Evolutionary conservation across 2,113 vertebrate genomes (phyloP).

Genomic region (Nettapus auritus): DNA sequence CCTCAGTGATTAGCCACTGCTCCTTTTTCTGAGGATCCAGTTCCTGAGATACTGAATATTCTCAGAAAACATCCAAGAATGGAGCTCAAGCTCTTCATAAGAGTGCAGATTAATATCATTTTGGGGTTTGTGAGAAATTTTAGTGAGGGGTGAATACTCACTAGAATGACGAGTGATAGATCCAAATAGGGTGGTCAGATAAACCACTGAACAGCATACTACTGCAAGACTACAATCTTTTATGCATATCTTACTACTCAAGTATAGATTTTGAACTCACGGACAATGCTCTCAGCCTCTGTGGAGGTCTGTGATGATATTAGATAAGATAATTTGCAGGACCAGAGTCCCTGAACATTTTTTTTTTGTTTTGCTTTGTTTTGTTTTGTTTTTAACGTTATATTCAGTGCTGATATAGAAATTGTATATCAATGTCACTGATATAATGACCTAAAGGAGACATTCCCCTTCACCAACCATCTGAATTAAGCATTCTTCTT

Average conservation of each 20-base stretch:
- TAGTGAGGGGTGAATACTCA: not conserved
- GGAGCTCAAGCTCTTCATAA: not conserved
- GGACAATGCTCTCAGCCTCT: not conserved
- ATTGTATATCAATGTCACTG: not conserved
- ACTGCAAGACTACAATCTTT: not conserved
- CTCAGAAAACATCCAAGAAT: not conserved
- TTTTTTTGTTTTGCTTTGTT: no score
- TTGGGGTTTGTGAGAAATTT: not conserved
- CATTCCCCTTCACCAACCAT: not conserved
- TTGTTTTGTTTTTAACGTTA: not conserved
- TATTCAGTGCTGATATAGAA: rapidly evolving
- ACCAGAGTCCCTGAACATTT: not conserved
- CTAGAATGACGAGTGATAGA: not conserved
- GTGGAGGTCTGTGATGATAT: not conserved
- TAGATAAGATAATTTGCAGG: not conserved
- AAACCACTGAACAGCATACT: not conserved
- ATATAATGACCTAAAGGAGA: not conserved
- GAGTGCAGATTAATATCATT: rapidly evolving
- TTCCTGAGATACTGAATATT: not conserved
- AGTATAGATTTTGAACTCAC: not conserved
- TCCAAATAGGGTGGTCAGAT: not conserved
- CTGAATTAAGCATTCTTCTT: not conserved
- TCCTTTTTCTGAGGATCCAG: not conserved
- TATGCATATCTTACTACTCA: not conserved
- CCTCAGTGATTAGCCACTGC: not conserved